Percentiles rank a stretch among this genome's conserved stretches.
Conservation (phyloP, 2,797 vertebrate genomes). For the Morelia viridis region DNA sequence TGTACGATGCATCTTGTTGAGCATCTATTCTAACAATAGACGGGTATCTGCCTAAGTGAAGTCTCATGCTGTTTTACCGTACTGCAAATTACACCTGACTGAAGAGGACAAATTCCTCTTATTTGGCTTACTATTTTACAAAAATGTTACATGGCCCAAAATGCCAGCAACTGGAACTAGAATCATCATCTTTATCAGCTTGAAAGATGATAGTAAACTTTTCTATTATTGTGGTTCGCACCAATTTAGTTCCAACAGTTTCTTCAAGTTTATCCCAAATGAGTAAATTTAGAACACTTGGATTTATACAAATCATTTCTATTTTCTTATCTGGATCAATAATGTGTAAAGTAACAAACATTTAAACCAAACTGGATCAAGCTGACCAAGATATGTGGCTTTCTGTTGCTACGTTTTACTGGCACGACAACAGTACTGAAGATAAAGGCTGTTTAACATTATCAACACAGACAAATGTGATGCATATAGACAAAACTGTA, state of each 20-base stretch:
- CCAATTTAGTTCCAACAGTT: neutral
- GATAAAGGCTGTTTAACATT: neutral
- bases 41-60: slow-evolving; percentile 14
- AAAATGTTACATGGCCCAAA: neutral
- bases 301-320: neutral
- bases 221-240: neutral
- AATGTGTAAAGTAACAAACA: neutral
- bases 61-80: slow-evolving; percentile 21
- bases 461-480: neutral
- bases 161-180: slow-evolving; percentile 8
- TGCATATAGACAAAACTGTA: neutral
- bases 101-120: slow-evolving; percentile 19
- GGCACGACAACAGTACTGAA: neutral
- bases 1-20: neutral
- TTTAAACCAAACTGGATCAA: neutral
- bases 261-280: neutral
- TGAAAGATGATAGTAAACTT: neutral
- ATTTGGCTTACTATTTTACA: slow-evolving; percentile 16
- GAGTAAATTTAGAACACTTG: neutral
- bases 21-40: slow-evolving; percentile 20
- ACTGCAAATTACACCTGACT: slow-evolving; percentile 28
- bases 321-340: neutral
- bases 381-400: neutral
- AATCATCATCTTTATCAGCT: neutral
- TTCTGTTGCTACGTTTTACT: neutral